These are phyloP conservation scores for Aphaenogaster rudis DNA, from an alignment of 1,140 invertebrate species.

Conservation along the genomic window DNA sequence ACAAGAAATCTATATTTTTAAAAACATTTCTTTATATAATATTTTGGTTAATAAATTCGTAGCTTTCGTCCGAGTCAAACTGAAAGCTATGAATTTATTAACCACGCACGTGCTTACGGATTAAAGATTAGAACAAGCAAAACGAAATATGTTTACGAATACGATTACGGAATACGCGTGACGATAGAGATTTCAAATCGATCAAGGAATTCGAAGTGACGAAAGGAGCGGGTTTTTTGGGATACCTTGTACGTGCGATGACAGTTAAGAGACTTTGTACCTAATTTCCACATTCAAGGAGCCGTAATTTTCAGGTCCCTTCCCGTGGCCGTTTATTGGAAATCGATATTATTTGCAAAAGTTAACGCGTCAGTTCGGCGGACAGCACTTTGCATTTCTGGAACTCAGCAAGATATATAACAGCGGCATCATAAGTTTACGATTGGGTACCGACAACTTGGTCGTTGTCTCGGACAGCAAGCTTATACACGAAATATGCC, in stretches of 20 bases:
- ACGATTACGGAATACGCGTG: not conserved
- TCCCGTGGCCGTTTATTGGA: slow-evolving; percentile 90
- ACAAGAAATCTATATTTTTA: too few species aligned
- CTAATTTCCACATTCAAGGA: not conserved
- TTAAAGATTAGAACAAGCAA: not conserved
- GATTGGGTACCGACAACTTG: slow-evolving; percentile 89
- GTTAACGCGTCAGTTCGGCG: slow-evolving; percentile 87
- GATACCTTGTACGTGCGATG: not conserved
- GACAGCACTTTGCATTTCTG: slow-evolving; percentile 89
- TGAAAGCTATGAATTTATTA: too few species aligned
- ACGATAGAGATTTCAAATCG: not conserved
- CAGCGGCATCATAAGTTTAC: slow-evolving; percentile 90
- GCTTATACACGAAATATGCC: slow-evolving; percentile 87
- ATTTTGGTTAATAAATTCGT: too few species aligned
- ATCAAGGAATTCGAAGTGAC: not conserved
- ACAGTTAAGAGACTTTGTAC: not conserved
- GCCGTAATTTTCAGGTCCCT: slow-evolving; percentile 87
- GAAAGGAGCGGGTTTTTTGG: not conserved
- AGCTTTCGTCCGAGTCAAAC: too few species aligned
- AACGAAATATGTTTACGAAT: not conserved
- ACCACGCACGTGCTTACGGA: too few species aligned
- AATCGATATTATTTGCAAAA: slow-evolving; percentile 88
- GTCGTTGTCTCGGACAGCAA: slow-evolving; percentile 89
- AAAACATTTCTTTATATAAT: too few species aligned
- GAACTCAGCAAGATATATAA: slow-evolving; percentile 88